phyloP scores from a whole-genome alignment of 1,140 invertebrate species.

The Philotrypesis tridentata region DNA sequence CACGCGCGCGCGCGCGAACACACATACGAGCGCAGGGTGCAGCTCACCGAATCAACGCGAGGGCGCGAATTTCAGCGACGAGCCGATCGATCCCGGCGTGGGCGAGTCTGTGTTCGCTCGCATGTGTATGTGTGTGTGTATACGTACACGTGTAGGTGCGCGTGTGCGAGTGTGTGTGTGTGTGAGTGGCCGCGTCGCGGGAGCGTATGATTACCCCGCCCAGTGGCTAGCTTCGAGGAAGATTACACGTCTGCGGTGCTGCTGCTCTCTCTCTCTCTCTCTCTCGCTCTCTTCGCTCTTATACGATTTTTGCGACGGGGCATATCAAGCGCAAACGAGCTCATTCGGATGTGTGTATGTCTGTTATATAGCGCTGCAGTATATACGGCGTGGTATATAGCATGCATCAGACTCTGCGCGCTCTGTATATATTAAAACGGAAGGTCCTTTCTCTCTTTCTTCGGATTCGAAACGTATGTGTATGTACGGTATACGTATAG shows the following conservation, averaged over 20 bases:
- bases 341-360: neutral
- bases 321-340: neutral
- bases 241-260: conserved; percentile 69
- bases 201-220: conserved; percentile 71
- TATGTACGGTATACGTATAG: too few species aligned
- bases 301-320: neutral
- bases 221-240: conserved; percentile 68
- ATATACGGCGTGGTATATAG: too few species aligned
- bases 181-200: neutral
- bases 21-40: neutral
- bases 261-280: neutral
- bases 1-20: neutral
- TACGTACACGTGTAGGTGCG: neutral
- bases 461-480: neutral
- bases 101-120: conserved; percentile 17
- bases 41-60: conserved; percentile 1
- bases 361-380: too few species aligned
- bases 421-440: neutral
- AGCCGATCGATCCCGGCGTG: conserved; percentile 34
- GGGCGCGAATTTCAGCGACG: conserved; percentile 8
- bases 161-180: neutral
- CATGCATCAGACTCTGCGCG: too few species aligned
- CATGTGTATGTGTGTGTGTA: neutral
- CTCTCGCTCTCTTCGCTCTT: neutral
- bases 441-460: neutral